These are phyloP conservation scores for Polymixis lichenea DNA, from an alignment of 2,888 invertebrate genomes.

Conservation along the genomic window DNA sequence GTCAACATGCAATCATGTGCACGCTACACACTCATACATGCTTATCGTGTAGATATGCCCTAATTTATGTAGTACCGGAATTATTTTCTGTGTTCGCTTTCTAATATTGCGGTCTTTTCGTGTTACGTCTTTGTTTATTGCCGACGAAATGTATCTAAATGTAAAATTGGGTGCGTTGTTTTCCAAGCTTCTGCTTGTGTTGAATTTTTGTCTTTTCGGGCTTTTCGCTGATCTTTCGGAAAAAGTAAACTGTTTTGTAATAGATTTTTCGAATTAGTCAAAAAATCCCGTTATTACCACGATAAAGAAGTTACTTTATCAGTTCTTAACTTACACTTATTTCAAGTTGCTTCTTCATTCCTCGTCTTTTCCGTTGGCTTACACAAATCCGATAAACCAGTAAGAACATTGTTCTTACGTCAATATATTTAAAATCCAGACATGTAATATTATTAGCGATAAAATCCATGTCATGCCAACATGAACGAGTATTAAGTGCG, in stretches of 20 bases:
- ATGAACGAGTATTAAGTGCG: constrained; percentile 65
- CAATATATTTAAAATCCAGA: constrained; percentile 53
- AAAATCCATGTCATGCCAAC: constrained; percentile 60
- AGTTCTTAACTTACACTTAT: neutral
- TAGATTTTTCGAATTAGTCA: neutral
- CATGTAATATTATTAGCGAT: constrained; percentile 51
- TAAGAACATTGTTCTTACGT: constrained; percentile 23
- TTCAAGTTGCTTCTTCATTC: neutral
- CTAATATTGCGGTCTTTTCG: constrained; percentile 11
- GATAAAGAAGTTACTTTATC: neutral
- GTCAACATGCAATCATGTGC: constrained; percentile 75
- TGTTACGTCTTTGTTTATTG: constrained; percentile 26
- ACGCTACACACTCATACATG: constrained; percentile 65
- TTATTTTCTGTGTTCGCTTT: constrained; percentile 44
- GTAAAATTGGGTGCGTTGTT: neutral
- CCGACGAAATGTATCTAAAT: neutral
- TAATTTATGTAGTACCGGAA: constrained; percentile 61
- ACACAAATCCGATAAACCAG: constrained; percentile 20
- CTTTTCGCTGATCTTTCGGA: neutral
- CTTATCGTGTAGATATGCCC: constrained; percentile 55
- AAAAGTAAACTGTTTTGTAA: neutral
- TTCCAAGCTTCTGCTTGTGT: neutral
- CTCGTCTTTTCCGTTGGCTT: neutral
- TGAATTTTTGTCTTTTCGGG: neutral
- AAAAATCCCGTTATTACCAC: neutral